These are phyloP conservation scores for Xiphias gladius DNA, from an alignment of 2,113 vertebrate species.

Conservation along the genomic window DNA sequence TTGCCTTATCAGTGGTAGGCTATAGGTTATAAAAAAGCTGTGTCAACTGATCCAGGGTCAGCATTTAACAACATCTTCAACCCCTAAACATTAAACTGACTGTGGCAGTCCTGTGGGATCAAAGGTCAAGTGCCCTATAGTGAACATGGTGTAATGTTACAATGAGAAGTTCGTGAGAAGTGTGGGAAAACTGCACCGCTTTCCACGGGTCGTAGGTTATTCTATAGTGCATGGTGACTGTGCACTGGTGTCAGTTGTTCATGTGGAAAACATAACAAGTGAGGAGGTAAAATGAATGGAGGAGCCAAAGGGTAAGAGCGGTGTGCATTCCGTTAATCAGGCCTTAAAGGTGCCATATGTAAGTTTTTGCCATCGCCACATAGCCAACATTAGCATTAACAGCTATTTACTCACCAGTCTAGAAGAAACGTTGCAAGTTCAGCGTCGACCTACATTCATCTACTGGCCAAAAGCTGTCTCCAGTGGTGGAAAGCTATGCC, in stretches of 20 bases:
- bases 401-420: too few species aligned
- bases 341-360: slow-evolving; percentile 8
- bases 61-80: slow-evolving; percentile 31
- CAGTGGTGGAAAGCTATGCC: too few species aligned
- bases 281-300: slow-evolving; percentile 1
- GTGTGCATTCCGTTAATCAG: slow-evolving; percentile 29
- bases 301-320: slow-evolving; percentile 18
- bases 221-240: not conserved
- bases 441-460: too few species aligned
- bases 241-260: not conserved
- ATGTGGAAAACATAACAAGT: slow-evolving; percentile 5
- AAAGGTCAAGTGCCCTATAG: slow-evolving; percentile 36
- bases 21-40: not conserved
- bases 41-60: slow-evolving; percentile 22
- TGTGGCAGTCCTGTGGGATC: not conserved
- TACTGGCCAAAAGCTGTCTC: too few species aligned
- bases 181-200: slow-evolving; percentile 21
- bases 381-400: too few species aligned
- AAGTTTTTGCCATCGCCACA: too few species aligned
- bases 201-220: not conserved
- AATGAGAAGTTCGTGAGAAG: slow-evolving; percentile 10
- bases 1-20: not conserved
- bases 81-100: slow-evolving; percentile 26
- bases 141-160: slow-evolving; percentile 27
- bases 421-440: too few species aligned